Conservation (phyloP, 2,888 invertebrate genomes). For the Bibio marci region DNA sequence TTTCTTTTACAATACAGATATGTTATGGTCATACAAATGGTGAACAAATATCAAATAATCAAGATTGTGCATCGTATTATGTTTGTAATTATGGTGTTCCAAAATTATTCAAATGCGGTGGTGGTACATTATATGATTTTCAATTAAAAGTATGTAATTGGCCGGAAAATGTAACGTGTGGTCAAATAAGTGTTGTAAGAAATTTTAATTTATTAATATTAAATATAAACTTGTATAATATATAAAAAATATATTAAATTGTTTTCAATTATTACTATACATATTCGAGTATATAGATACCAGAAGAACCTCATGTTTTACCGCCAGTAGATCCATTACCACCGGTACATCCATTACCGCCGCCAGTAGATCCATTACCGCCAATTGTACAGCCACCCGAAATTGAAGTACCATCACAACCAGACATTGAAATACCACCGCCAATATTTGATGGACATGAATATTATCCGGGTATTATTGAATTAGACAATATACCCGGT, state of each 20-base stretch:
- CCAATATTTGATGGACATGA: background rate
- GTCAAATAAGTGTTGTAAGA: conserved; percentile 8
- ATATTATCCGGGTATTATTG: background rate
- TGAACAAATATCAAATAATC: conserved; percentile 17
- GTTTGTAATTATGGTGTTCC: conserved; percentile 14
- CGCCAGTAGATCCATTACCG: background rate
- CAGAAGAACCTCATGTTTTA: background rate
- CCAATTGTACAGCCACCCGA: no score
- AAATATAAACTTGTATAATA: no score
- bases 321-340: background rate
- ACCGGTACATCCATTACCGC: background rate
- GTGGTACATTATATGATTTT: conserved; percentile 18
- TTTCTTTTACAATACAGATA: conserved; percentile 11
- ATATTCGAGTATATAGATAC: background rate
- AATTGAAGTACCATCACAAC: background rate
- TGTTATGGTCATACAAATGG: conserved; percentile 13
- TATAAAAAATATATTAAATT: no score
- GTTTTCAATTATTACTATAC: background rate
- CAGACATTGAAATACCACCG: background rate
- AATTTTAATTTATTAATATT: no score
- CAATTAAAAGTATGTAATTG: conserved; percentile 16
- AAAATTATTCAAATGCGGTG: conserved; percentile 14
- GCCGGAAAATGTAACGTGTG: conserved; percentile 16
- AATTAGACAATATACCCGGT: background rate
- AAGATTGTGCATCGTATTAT: conserved; percentile 19